phyloP scores from a whole-genome alignment of 2,797 vertebrate genomes.

The Babyrousa celebensis region DNA sequence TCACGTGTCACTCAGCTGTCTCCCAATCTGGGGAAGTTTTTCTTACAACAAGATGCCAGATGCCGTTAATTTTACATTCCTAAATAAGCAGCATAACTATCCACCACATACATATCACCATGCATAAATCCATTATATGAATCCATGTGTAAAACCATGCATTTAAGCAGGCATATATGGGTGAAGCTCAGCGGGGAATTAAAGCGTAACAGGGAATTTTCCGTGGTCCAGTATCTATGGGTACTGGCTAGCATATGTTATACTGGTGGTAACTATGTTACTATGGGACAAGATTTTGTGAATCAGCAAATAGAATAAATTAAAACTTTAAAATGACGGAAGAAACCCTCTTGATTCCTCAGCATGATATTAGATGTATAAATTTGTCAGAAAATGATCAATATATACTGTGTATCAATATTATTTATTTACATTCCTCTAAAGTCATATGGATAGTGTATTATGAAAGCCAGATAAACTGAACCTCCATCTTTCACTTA shows the following conservation, averaged over 20 bases:
- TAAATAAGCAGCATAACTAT: slow-evolving; percentile 34
- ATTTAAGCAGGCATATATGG: neutral
- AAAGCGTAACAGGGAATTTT: slow-evolving; percentile 26
- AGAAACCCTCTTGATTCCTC: slow-evolving; percentile 50
- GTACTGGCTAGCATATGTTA: slow-evolving; percentile 59
- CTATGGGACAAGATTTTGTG: slow-evolving; percentile 46
- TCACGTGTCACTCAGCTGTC: slow-evolving; percentile 53
- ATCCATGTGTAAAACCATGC: neutral
- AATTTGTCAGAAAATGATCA: slow-evolving; percentile 63
- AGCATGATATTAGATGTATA: slow-evolving; percentile 50
- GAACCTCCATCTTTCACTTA: slow-evolving; percentile 53
- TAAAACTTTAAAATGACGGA: slow-evolving; percentile 58
- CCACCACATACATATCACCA: neutral
- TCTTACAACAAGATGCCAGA: slow-evolving; percentile 50
- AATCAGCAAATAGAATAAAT: slow-evolving; percentile 66
- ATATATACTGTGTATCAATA: slow-evolving; percentile 23
- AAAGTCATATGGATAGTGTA: slow-evolving; percentile 51
- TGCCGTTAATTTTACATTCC: slow-evolving; percentile 66
- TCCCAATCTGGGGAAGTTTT: slow-evolving; percentile 56
- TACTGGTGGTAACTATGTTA: slow-evolving; percentile 45
- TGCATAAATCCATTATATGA: neutral
- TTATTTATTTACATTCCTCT: slow-evolving; percentile 73
- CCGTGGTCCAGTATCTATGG: slow-evolving; percentile 36
- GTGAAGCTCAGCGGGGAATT: neutral
- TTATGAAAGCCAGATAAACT: slow-evolving; percentile 62